Evolutionary conservation across 2,888 invertebrate species (phyloP).

Genomic region (Adela reaumurella): DNA sequence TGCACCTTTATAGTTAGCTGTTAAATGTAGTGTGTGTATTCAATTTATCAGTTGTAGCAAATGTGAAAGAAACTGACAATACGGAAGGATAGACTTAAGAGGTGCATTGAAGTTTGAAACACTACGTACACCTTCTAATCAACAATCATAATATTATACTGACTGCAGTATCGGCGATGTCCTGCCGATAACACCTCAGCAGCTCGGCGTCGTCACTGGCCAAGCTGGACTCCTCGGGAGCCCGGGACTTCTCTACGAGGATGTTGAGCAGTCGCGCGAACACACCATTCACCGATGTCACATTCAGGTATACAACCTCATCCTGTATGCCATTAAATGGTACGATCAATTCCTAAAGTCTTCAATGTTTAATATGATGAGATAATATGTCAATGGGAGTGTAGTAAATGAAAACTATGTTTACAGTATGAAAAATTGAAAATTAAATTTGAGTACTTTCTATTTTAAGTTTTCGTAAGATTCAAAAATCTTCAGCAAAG

Average conservation of each 20-base stretch:
- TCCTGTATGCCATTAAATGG: constrained; percentile 39
- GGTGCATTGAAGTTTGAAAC: too few relatives aligned
- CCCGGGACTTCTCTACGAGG: constrained; percentile 75
- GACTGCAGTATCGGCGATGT: constrained; percentile 80
- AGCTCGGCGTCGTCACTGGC: constrained; percentile 79
- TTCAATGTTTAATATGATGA: neutral
- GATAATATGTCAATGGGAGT: too few relatives aligned
- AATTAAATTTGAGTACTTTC: neutral
- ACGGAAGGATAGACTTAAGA: too few relatives aligned
- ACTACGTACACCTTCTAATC: too few relatives aligned
- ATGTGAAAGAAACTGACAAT: too few relatives aligned
- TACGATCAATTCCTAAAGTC: neutral
- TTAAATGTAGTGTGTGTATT: too few relatives aligned
- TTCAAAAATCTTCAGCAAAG: too few relatives aligned
- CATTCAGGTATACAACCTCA: constrained; percentile 52
- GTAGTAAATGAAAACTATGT: neutral
- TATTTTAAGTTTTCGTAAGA: too few relatives aligned
- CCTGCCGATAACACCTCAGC: constrained; percentile 83
- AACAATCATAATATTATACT: too few relatives aligned
- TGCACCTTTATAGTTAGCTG: too few relatives aligned
- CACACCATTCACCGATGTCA: constrained; percentile 44
- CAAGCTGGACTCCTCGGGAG: constrained; percentile 62
- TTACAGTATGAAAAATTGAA: neutral
- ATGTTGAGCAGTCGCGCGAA: constrained; percentile 75
- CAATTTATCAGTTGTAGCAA: too few relatives aligned